Percentiles rank a stretch among this genome's conserved stretches.
Conservation (phyloP, 2,113 vertebrate genomes). For the Daubentonia madagascariensis region DNA sequence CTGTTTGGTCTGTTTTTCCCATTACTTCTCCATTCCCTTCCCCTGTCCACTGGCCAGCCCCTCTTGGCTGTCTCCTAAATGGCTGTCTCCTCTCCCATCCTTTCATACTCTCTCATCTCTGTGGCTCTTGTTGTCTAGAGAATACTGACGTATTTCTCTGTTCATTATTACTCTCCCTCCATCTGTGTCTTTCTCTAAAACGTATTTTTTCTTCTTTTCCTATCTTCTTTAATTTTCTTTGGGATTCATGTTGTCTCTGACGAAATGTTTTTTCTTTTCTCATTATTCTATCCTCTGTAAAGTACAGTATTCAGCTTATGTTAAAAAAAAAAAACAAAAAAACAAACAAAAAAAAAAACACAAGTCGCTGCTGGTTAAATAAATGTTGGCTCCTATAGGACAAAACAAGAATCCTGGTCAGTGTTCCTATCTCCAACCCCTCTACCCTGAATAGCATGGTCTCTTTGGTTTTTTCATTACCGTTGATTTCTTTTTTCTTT, state of each 20-base stretch:
- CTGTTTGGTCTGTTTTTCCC: background rate
- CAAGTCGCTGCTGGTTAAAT: background rate
- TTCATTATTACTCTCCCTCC: background rate
- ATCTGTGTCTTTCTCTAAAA: background rate
- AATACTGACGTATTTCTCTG: background rate
- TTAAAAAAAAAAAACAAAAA: background rate
- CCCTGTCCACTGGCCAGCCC: background rate
- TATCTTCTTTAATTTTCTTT: background rate
- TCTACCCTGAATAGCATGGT: background rate
- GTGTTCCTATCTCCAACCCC: background rate
- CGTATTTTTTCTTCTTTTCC: background rate
- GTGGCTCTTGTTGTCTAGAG: background rate
- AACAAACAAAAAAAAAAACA: background rate
- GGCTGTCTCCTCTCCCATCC: background rate
- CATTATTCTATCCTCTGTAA: background rate
- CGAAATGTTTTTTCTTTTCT: background rate
- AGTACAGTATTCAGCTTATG: background rate
- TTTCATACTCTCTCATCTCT: background rate
- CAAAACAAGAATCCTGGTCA: background rate
- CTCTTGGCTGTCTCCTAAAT: background rate
- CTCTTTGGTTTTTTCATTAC: background rate
- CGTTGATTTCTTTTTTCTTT: background rate
- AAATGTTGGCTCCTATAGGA: background rate
- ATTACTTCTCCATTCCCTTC: background rate
- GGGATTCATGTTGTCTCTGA: background rate